Percentiles rank a stretch among this genome's conserved stretches.
These are phyloP conservation scores for Styela clava DNA, from an alignment of 23 tunicate species.

Conservation along the genomic window DNA sequence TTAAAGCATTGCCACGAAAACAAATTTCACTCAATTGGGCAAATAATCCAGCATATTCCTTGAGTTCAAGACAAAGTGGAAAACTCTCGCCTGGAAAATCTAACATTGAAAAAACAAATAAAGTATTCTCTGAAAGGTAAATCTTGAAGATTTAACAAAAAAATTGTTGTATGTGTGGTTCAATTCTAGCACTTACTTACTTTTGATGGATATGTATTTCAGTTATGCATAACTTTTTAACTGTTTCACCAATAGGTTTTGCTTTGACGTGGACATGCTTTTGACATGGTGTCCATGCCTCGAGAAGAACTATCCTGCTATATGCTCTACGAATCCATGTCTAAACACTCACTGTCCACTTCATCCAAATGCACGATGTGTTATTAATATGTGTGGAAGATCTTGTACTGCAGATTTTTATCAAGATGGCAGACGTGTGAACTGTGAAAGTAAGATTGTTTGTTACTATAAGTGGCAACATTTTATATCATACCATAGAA, in stretches of 20 bases:
- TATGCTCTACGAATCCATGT: constrained; percentile 72
- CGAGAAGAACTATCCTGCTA: constrained; percentile 66
- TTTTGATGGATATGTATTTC: neutral
- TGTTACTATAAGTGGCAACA: too few relatives aligned
- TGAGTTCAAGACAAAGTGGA: neutral
- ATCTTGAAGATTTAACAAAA: too few relatives aligned
- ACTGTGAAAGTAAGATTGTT: constrained; percentile 59
- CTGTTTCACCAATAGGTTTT: too few relatives aligned
- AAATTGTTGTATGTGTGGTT: neutral
- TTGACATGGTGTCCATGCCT: constrained; percentile 93
- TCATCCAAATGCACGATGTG: constrained; percentile 70
- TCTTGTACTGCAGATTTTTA: constrained; percentile 69
- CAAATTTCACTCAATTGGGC: constrained; percentile 19
- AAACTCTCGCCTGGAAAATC: neutral
- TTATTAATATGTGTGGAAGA: constrained; percentile 61
- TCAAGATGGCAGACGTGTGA: constrained; percentile 64
- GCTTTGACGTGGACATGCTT: constrained; percentile 69
- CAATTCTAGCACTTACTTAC: neutral
- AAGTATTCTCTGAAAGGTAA: constrained; percentile 15
- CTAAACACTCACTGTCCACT: constrained; percentile 52
- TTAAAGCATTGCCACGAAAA: constrained; percentile 24
- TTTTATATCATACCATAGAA: too few relatives aligned
- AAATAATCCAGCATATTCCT: neutral
- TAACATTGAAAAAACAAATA: neutral
- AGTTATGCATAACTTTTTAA: too few relatives aligned